Conservation (phyloP, 2,888 invertebrate genomes). For the Dolichopus griseipennis region DNA sequence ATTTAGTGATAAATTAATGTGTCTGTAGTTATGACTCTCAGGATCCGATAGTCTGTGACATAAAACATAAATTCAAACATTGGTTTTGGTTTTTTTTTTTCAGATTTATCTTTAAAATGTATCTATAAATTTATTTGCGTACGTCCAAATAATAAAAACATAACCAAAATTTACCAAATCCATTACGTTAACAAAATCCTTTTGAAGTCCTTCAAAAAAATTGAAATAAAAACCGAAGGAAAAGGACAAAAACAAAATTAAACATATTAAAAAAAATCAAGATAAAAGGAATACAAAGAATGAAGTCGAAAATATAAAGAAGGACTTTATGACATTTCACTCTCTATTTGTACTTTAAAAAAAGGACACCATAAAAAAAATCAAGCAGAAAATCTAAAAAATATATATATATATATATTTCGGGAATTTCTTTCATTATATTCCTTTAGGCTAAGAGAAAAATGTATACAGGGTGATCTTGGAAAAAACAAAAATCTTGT, state of each 20-base stretch:
- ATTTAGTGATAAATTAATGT: too few species aligned
- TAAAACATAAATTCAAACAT: too few species aligned
- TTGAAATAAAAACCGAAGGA: background rate
- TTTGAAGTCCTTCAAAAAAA: background rate
- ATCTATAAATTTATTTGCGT: background rate
- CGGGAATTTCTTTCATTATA: too few species aligned
- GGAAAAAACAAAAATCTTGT: too few species aligned
- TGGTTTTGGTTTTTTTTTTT: too few species aligned
- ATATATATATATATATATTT: background rate
- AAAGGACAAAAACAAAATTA: background rate
- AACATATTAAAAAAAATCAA: background rate
- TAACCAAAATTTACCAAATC: too few species aligned
- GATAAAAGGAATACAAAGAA: too few species aligned
- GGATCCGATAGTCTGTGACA: too few species aligned
- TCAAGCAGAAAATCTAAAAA: background rate
- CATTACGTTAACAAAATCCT: background rate
- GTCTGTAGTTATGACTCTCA: too few species aligned
- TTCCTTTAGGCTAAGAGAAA: background rate
- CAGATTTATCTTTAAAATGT: too few species aligned
- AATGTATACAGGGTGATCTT: too few species aligned
- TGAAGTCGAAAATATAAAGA: background rate
- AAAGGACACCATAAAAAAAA: background rate
- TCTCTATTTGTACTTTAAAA: background rate
- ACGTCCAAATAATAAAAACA: background rate
- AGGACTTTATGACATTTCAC: conserved; percentile 1